These are phyloP conservation scores for Percina caprodes DNA, from an alignment of 2,113 vertebrate species.

Conservation along the genomic window DNA sequence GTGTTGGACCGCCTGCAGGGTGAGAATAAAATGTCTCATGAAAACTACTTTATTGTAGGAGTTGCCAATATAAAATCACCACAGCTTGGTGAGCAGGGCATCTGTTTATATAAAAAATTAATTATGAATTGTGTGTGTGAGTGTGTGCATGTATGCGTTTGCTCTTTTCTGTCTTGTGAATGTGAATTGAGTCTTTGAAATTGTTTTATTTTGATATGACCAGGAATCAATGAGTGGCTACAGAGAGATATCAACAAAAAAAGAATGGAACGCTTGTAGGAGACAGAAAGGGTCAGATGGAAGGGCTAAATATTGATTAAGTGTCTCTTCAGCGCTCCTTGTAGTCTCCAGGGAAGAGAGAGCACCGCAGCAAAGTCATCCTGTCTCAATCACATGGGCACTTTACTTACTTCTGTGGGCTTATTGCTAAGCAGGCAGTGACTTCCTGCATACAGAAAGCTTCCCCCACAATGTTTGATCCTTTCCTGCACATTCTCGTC, in stretches of 20 bases:
- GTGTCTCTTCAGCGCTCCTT: conserved; percentile 48
- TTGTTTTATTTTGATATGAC: not conserved
- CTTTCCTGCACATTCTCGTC: conserved; percentile 24
- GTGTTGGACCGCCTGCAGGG: conserved; percentile 39
- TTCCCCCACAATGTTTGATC: not conserved
- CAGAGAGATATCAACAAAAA: not conserved
- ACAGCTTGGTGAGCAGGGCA: not conserved
- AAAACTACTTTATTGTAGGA: conserved; percentile 14
- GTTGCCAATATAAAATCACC: conserved; percentile 6
- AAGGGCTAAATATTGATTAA: conserved; percentile 57
- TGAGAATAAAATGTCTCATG: conserved; percentile 35
- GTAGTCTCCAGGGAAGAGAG: conserved; percentile 27
- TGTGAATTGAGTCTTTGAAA: not conserved
- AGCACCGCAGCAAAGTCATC: conserved; percentile 55
- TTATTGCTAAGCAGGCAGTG: conserved; percentile 35
- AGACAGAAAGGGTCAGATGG: conserved; percentile 44
- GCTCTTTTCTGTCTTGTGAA: not conserved
- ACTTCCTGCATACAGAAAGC: conserved; percentile 5
- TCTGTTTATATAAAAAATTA: not conserved
- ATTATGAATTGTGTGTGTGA: conserved; percentile 7
- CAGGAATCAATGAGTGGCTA: not conserved
- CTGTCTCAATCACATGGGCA: conserved; percentile 54
- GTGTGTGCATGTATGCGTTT: not conserved
- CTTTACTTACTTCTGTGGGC: conserved; percentile 23
- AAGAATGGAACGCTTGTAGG: conserved; percentile 6